phyloP scores from a whole-genome alignment of 2,797 vertebrate genomes.

The Thaleichthys pacificus region DNA sequence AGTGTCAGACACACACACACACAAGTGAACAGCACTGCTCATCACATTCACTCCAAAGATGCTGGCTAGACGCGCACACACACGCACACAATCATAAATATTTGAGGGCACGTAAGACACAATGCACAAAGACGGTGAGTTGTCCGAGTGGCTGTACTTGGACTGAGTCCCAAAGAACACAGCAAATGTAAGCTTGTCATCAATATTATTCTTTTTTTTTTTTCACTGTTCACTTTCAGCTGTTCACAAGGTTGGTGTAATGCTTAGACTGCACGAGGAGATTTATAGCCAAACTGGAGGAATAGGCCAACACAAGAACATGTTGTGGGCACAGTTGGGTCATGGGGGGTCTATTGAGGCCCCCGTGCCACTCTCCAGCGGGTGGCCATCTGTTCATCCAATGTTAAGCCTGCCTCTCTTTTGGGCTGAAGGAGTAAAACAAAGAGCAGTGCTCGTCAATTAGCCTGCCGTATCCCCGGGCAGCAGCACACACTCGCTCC shows the following conservation, averaged over 20 bases:
- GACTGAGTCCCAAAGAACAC: neutral
- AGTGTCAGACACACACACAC: constrained; percentile 16
- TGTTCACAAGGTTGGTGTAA: constrained; percentile 22
- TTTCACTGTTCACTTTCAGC: constrained; percentile 14
- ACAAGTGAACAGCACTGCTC: constrained; percentile 7
- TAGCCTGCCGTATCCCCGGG: constrained; percentile 63
- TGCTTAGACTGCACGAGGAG: too few species aligned
- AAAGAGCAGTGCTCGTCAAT: constrained; percentile 67
- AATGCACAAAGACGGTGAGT: constrained; percentile 11
- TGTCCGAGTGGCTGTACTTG: constrained; percentile 12
- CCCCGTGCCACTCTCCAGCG: constrained; percentile 30
- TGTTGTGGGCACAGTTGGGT: constrained; percentile 28
- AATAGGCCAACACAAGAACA: neutral
- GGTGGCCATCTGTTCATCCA: constrained; percentile 70
- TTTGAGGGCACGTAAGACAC: neutral
- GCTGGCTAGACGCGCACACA: neutral
- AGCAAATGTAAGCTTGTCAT: neutral
- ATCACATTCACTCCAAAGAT: neutral
- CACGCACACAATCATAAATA: neutral
- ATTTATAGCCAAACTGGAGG: too few species aligned
- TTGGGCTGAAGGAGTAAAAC: constrained; percentile 65
- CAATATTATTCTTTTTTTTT: neutral
- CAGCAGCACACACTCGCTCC: constrained; percentile 48
- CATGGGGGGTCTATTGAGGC: constrained; percentile 48
- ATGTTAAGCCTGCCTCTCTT: constrained; percentile 49